Evolutionary conservation across 2,113 vertebrate genomes (phyloP), one percentile per base, ranked within the genome.

Genomic region (Dolichallabes microphthalmus): DNA sequence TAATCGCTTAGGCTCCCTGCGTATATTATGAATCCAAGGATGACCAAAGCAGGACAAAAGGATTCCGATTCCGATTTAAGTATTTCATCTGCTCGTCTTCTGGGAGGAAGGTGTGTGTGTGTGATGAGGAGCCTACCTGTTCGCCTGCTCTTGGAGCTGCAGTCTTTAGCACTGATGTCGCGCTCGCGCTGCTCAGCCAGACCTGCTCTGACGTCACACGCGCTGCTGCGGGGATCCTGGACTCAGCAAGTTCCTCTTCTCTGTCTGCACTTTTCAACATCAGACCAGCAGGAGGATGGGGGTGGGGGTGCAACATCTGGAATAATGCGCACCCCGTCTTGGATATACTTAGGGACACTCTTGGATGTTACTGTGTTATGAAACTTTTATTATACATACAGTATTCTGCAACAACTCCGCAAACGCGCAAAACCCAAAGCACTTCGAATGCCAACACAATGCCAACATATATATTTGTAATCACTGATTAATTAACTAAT

Each of bases 171-270:
- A 60, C 78, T 63, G 45, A 80, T 80, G 63, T 60, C 64, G 45
- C 63, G 61, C 68, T 73, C 61, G 83, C 58, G 80, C 73, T 75
- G 61, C 79, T 86, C 83, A 82, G 32, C 55, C 32, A 69, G 82
- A 80, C 84, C 74, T 73, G 69, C 80, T 81, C 86, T 89, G 86
- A 87, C 88, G 88, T 89, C 88, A 82, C 53, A 57, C 17, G 35
- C 30, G 74, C 55, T 52, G 64, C 60, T 75, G 86, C 68, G 64
- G 83, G 82, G 58, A 80, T 64, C 79, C 60, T n/a, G 39, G 27
- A 81, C 50, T 64, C 79, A 81, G 79, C 60, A 50, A 80, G 79
- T 64, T 77, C 27, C 30, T 52, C 50, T 53, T 27, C 30, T 52
- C 50, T 53, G 73, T n/a, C 13, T 12, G 25, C 39, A 76, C 50